Conservation (phyloP, 1,140 invertebrate genomes). For the Drosophila saltans region DNA sequence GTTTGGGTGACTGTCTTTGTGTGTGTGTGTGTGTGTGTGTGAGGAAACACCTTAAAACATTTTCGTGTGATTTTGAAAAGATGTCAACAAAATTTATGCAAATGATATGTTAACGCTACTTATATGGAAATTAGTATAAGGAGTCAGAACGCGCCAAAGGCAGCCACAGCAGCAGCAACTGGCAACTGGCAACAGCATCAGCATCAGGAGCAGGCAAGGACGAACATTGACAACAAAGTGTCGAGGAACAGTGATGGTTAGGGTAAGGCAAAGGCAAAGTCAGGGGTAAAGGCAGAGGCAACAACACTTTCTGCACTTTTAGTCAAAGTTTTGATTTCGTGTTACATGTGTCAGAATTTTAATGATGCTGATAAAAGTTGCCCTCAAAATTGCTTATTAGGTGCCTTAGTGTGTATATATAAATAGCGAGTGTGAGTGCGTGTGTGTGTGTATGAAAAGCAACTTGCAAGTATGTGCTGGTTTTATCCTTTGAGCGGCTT, state of each 20-base stretch:
- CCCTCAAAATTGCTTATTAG: slow-evolving; percentile 75
- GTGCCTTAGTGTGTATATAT: slow-evolving; percentile 48
- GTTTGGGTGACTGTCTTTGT: slow-evolving; percentile 41
- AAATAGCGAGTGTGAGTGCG: slow-evolving; percentile 20
- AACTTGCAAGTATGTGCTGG: background rate
- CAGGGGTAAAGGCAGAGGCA: slow-evolving; percentile 25
- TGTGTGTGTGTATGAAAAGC: background rate
- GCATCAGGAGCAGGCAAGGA: slow-evolving; percentile 1
- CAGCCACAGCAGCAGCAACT: slow-evolving; percentile 32
- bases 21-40: slow-evolving; percentile 30
- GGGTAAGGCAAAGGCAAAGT: slow-evolving; percentile 26
- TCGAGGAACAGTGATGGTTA: slow-evolving; percentile 36
- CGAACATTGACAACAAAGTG: slow-evolving; percentile 36
- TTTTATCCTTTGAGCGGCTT: slow-evolving; percentile 68
- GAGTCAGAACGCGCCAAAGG: slow-evolving; percentile 78
- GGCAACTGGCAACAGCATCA: background rate
- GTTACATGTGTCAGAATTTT: slow-evolving; percentile 82
- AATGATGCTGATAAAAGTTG: slow-evolving; percentile 81
- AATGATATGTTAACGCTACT: slow-evolving; percentile 82
- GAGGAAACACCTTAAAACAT: slow-evolving; percentile 75
- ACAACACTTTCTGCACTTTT: slow-evolving; percentile 78
- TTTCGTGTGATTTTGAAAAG: slow-evolving; percentile 81
- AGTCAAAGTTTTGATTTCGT: slow-evolving; percentile 82
- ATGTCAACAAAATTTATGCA: slow-evolving; percentile 82
- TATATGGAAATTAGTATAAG: slow-evolving; percentile 82